A percentile compares a stretch with the other conserved stretches of the same genome.
Conservation (phyloP, 2,797 vertebrate genomes). For the Alectoris magna region DNA sequence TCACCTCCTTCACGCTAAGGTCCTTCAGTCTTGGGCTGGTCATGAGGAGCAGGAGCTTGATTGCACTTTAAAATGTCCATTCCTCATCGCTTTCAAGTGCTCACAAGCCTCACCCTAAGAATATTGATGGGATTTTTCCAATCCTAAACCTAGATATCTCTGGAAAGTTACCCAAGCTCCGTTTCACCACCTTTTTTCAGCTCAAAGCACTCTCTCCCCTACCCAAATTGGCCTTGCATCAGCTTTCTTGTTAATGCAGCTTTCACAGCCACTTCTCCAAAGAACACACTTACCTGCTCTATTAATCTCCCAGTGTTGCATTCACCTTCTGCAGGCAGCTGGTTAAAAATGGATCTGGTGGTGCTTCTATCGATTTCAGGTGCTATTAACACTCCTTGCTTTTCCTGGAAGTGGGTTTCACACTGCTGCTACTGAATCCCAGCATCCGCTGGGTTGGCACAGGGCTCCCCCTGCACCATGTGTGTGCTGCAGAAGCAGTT, state of each 20-base stretch:
- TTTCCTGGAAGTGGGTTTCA: neutral
- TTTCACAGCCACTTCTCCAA: neutral
- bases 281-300: neutral
- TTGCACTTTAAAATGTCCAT: neutral
- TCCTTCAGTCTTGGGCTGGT: neutral
- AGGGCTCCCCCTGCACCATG: rapidly evolving
- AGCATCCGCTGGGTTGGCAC: neutral
- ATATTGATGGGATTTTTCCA: neutral
- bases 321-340: constrained; percentile 12
- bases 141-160: neutral
- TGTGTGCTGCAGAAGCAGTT: neutral
- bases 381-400: neutral
- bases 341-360: constrained; percentile 37
- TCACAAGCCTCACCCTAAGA: neutral
- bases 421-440: neutral
- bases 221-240: neutral
- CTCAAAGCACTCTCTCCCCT: neutral
- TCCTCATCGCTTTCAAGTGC: neutral
- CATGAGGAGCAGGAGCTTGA: neutral
- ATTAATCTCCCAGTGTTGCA: neutral
- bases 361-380: constrained; percentile 11
- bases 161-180: neutral
- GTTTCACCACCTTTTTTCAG: neutral
- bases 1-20: neutral
- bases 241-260: neutral